Evolutionary conservation across 1,140 invertebrate genomes (phyloP), one percentile per base, ranked within the genome.

Genomic region (Mizuhopecten yessoensis): DNA sequence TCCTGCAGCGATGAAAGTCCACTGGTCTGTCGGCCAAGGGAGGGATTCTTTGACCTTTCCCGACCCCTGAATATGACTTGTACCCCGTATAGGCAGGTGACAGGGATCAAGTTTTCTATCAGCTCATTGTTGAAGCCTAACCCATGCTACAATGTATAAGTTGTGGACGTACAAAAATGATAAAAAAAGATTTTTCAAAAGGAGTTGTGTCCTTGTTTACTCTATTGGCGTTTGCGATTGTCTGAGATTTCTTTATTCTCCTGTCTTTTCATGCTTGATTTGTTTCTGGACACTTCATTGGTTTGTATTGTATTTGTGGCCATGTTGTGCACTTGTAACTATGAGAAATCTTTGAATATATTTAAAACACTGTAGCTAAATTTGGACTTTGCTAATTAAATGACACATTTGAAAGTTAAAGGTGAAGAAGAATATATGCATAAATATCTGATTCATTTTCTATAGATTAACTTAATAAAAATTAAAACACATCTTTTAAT

Each of bases 81-180:
- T 75, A 75, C 57, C n/a, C 57, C n/a, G 23, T 75, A n/a, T 29
- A 75, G 57, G 57, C 57, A 75, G 57, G 57, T 75, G 57, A 75
- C 57, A 13, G 57, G n/a, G 57, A 75, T 75, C 57, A 75, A 13
- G 57, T 75, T 75, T 29, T 75, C 36, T 39, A 13, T 39, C 57
- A 29, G 57, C 57, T 75, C 57, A 75, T 75, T 75, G 57, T 75
- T 29, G 11, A 75, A 75, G 57, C n/a, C 57, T 75, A 75, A 75
- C 23, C n/a, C 57, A 29, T 75, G 57, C 57, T 75, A 75, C 57
- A 75, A 29, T 75, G 57, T 75, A 29, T 29, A 75, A 75, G 23
- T n/a, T 75, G 57, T 75, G n/a, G 57, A 2, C n/a, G n/a, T 17
- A 75, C n/a, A 5, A n/a, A 29, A 75, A 75, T 75, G 23, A 75